phyloP scores from a whole-genome alignment of 2,113 vertebrate species.

The Sceloporus tristichus region DNA sequence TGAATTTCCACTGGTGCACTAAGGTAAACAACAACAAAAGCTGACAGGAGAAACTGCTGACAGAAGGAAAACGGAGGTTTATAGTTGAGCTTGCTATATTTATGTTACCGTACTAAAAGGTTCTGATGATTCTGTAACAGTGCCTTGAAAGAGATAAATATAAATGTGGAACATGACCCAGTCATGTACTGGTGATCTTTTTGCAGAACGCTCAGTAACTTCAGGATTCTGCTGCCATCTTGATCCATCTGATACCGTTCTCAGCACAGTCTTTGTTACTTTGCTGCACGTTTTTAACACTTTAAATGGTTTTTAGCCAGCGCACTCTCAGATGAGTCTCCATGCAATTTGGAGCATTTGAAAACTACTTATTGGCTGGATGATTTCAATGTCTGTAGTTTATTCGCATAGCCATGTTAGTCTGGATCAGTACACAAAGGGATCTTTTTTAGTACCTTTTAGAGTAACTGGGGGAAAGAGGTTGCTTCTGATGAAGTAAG shows the following conservation, averaged over 20 bases:
- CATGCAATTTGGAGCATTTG: background rate
- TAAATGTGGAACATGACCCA: background rate
- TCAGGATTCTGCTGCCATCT: background rate
- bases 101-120: background rate
- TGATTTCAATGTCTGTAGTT: background rate
- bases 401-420: too few species aligned
- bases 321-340: background rate
- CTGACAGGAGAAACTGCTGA: background rate
- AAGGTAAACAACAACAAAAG: background rate
- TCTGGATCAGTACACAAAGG: too few species aligned
- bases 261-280: background rate
- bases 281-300: background rate
- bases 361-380: background rate
- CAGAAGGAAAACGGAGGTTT: background rate
- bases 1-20: background rate
- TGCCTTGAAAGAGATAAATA: background rate
- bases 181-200: background rate
- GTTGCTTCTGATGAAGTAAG: too few species aligned
- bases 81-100: background rate
- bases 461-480: too few species aligned
- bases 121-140: background rate
- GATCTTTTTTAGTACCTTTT: too few species aligned
- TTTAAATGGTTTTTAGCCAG: background rate
- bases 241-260: background rate
- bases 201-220: background rate